phyloP scores from a whole-genome alignment of 2,113 vertebrate genomes.

The Strix uralensis region DNA sequence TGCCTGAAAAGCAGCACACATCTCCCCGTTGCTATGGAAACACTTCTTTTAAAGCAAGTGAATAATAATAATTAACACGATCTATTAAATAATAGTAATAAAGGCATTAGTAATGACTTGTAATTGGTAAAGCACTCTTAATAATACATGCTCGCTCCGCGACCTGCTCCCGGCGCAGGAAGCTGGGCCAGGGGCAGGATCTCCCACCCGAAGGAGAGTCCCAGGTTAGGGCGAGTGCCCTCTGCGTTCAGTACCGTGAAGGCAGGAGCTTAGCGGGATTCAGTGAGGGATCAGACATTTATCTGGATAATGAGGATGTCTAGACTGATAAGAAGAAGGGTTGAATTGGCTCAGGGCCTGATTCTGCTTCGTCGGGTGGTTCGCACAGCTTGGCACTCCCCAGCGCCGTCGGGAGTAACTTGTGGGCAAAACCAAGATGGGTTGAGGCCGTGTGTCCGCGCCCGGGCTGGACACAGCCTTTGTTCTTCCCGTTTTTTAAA shows the following conservation, averaged over 20 bases:
- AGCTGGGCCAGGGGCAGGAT: background rate
- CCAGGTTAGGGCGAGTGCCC: background rate
- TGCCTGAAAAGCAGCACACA: background rate
- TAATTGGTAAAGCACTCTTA: background rate
- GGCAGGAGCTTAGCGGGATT: slow-evolving; percentile 33
- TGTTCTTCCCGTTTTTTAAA: background rate
- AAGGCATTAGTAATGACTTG: background rate
- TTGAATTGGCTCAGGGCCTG: slow-evolving; percentile 44
- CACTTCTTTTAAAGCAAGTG: slow-evolving; percentile 13
- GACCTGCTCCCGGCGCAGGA: background rate
- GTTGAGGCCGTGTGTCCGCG: rapidly evolving
- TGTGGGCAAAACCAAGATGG: background rate
- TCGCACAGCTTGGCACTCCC: rapidly evolving
- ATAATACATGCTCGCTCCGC: rapidly evolving
- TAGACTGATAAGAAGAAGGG: slow-evolving; percentile 60
- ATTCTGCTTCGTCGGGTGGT: background rate
- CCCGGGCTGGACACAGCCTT: background rate
- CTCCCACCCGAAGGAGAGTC: background rate
- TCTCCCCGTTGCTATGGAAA: slow-evolving; percentile 40
- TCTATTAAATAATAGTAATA: slow-evolving; percentile 33
- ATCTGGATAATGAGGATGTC: slow-evolving; percentile 65
- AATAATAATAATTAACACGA: slow-evolving; percentile 8
- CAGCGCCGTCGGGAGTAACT: rapidly evolving
- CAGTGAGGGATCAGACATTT: slow-evolving; percentile 47
- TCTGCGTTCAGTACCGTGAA: background rate